Conservation (phyloP, 2,113 vertebrate species). For the Coreoperca whiteheadi region DNA sequence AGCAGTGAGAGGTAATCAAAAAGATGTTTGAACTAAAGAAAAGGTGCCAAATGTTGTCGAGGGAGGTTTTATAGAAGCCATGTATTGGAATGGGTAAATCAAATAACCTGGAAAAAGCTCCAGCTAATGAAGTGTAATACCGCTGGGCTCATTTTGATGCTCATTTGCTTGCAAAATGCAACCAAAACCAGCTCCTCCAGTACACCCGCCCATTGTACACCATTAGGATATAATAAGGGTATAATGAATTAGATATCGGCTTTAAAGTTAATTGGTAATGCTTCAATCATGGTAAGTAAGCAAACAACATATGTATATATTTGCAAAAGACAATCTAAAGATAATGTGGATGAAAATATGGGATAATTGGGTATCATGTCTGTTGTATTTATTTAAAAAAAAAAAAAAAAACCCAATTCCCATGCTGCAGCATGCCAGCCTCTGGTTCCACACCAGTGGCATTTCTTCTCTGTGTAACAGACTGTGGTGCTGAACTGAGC, state of each 20-base stretch:
- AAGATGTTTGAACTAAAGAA: constrained; percentile 3
- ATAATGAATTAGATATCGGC: neutral
- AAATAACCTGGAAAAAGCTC: neutral
- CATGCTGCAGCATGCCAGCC: constrained; percentile 22
- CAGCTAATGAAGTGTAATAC: constrained; percentile 26
- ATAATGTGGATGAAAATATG: neutral
- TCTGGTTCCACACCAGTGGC: constrained; percentile 45
- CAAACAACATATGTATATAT: neutral
- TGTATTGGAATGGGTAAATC: constrained; percentile 4
- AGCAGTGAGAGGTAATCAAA: neutral
- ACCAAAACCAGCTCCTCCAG: neutral
- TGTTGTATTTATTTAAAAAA: neutral
- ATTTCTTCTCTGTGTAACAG: constrained; percentile 38
- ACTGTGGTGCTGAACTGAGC: constrained; percentile 44
- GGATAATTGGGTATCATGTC: neutral
- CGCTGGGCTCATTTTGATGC: neutral
- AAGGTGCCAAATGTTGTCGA: neutral
- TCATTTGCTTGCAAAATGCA: constrained; percentile 30
- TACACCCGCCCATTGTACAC: neutral
- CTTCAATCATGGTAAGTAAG: neutral
- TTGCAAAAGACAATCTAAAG: neutral
- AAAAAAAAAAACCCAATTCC: neutral
- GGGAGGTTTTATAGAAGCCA: neutral
- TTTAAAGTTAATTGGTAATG: neutral
- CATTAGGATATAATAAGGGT: constrained; percentile 5